A percentile compares a stretch with the other conserved stretches of the same genome.
Evolutionary conservation across 2,113 vertebrate species (phyloP).

Genomic region (Oriolus oriolus): DNA sequence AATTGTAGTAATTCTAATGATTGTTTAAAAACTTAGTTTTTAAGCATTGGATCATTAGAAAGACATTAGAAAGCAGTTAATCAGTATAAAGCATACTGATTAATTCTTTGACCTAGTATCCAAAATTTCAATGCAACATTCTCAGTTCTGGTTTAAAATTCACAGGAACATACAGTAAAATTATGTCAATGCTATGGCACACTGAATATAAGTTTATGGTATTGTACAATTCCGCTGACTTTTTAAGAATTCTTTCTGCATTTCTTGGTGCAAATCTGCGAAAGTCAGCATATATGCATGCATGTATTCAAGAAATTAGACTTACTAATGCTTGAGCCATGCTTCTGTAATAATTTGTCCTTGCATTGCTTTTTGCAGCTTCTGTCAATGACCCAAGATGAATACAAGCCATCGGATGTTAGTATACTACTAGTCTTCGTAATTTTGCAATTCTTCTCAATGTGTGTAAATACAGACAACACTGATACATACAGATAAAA

Average conservation of each 20-base stretch:
- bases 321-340: conserved; percentile 32
- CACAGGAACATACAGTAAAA: background rate
- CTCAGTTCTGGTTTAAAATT: background rate
- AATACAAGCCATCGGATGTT: conserved; percentile 95
- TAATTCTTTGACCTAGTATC: background rate
- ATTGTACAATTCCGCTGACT: background rate
- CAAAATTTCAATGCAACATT: background rate
- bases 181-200: background rate
- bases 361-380: conserved; percentile 85
- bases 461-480: background rate
- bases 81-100: conserved; percentile 54
- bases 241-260: conserved; percentile 22
- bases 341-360: conserved; percentile 70
- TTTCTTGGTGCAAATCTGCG: background rate
- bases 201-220: background rate
- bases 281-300: background rate
- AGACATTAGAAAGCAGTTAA: conserved; percentile 60
- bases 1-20: conserved; percentile 25
- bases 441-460: background rate
- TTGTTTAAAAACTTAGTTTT: conserved; percentile 37
- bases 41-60: conserved; percentile 39
- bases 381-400: conserved; percentile 90
- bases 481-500: background rate
- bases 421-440: conserved; percentile 75
- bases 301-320: background rate